phyloP scores from a whole-genome alignment of 2,888 invertebrate genomes.

The Metalampra italica region DNA sequence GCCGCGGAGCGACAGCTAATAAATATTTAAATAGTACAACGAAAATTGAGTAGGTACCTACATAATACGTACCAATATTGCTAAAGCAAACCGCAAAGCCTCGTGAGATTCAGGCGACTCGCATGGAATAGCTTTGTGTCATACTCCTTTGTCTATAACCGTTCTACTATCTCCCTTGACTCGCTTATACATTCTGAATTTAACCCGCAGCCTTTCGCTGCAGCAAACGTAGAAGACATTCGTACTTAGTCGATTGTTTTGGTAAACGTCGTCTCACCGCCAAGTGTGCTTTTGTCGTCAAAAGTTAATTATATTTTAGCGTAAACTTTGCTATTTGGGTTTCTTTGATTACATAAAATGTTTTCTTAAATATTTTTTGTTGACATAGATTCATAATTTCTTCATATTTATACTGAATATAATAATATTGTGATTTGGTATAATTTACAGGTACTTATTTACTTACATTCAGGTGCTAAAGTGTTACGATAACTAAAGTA shows the following conservation, averaged over 20 bases:
- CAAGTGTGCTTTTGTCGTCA: conserved; percentile 9
- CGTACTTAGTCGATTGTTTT: conserved; percentile 21
- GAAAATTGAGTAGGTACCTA: background rate
- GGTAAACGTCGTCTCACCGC: conserved; percentile 16
- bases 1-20: no score
- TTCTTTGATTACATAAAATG: no score
- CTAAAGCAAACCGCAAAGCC: conserved; percentile 34
- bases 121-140: conserved; percentile 45
- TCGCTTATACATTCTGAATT: conserved; percentile 37
- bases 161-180: conserved; percentile 23
- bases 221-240: conserved; percentile 9
- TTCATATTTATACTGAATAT: no score
- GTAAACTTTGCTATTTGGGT: no score
- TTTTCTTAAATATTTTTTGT: no score
- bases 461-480: no score
- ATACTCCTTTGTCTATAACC: conserved; percentile 46
- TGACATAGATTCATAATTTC: no score
- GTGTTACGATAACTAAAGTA: no score
- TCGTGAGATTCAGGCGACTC: conserved; percentile 39
- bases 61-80: conserved; percentile 17
- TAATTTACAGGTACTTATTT: no score
- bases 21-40: no score
- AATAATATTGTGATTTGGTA: no score
- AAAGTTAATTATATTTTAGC: no score
- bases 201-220: conserved; percentile 21